phyloP scores from a whole-genome alignment of 53 echinoderm and acorn worm species.

The Holothuria scabra region DNA sequence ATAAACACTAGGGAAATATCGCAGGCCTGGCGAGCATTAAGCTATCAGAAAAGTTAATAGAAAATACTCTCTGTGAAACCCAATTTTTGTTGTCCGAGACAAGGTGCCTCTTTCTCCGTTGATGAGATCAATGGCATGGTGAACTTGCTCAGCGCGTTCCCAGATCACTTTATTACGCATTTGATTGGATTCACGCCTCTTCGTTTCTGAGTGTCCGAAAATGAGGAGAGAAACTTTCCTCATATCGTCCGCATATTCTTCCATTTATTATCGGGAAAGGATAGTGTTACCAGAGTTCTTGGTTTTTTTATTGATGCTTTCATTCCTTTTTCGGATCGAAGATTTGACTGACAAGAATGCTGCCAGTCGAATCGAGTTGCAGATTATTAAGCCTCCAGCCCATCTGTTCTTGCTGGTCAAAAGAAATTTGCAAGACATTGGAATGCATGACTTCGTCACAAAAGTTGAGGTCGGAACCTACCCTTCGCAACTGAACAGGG shows the following conservation, averaged over 20 bases:
- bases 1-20: slow-evolving; percentile 47
- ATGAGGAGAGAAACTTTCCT: neutral
- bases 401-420: neutral
- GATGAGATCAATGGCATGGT: slow-evolving; percentile 8
- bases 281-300: slow-evolving; percentile 25
- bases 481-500: neutral
- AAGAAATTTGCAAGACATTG: neutral
- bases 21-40: slow-evolving; percentile 35
- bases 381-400: slow-evolving; percentile 43
- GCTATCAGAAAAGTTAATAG: slow-evolving; percentile 47
- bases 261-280: slow-evolving; percentile 26
- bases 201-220: neutral
- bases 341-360: slow-evolving; percentile 26
- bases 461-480: slow-evolving; percentile 27
- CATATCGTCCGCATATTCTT: slow-evolving; percentile 1
- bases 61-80: slow-evolving; percentile 42
- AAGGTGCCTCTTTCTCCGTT: slow-evolving; percentile 14
- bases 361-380: slow-evolving; percentile 27
- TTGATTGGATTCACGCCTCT: slow-evolving; percentile 39
- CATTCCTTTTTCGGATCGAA: neutral
- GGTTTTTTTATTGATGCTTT: neutral
- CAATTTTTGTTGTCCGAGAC: slow-evolving; percentile 39
- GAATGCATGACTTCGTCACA: slow-evolving; percentile 18
- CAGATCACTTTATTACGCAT: slow-evolving; percentile 26
- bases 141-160: neutral